Evolutionary conservation across 2,113 vertebrate genomes (phyloP).

Genomic region (Elephas maximus): DNA sequence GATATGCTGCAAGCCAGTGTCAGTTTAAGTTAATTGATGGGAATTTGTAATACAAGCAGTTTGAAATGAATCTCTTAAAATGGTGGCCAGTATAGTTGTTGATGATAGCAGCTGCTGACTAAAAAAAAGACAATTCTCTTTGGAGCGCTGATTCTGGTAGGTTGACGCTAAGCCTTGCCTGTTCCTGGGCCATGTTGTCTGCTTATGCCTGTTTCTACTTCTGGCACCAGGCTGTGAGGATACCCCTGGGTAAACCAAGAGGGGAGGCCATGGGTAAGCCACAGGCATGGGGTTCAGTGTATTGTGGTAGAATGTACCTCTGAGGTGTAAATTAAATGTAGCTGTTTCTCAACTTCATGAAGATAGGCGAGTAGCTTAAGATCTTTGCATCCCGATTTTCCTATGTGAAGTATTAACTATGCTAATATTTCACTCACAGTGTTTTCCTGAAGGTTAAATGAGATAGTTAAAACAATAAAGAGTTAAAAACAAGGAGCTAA

Average conservation of each 20-base stretch:
- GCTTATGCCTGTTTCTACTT: not conserved
- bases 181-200: not conserved
- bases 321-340: not conserved
- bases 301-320: not conserved
- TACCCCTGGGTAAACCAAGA: not conserved
- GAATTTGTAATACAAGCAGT: slow-evolving; percentile 50
- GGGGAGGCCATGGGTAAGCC: not conserved
- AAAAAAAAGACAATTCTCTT: not conserved
- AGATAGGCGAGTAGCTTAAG: not conserved
- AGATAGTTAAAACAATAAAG: slow-evolving; percentile 8
- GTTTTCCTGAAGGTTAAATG: slow-evolving; percentile 24
- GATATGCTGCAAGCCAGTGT: slow-evolving; percentile 8
- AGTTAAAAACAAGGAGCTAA: not conserved
- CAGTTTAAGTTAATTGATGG: slow-evolving; percentile 38
- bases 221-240: not conserved
- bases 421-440: not conserved
- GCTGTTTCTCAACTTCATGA: not conserved
- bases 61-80: slow-evolving; percentile 64
- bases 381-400: not conserved
- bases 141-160: not conserved
- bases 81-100: not conserved
- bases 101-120: not conserved
- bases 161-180: not conserved
- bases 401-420: not conserved
- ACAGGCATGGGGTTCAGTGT: not conserved